Evolutionary conservation across 2,888 invertebrate species (phyloP), one percentile per base, ranked within the genome.

Genomic region (Saturnia japonica): DNA sequence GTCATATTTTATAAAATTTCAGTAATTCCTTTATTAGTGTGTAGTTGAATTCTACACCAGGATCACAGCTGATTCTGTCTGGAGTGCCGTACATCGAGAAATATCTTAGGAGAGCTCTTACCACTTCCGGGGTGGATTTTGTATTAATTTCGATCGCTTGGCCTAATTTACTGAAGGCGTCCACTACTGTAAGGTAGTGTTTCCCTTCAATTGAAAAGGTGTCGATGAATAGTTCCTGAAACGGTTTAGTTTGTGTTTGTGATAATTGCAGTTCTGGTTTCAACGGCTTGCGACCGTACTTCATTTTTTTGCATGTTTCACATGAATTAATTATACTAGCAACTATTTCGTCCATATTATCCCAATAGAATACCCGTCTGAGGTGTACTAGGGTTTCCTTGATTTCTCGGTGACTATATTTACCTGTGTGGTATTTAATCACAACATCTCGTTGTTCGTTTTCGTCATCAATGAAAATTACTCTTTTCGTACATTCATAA

Each of bases 21-120:
- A 64, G 9, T 34, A 64, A n/a, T 7, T 64, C 64, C n/a, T 64
- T 64, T 34, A 64, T 34, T 34, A 64, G 64, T 64, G 12, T 2
- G 14, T 40, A 34, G 11, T 64, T 64, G 19, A 64, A 42, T 75
- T 75, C 1, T 77, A 22, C 11, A 7, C 54, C 54, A 9, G 54
- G 54, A 54, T 54, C 54, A 22, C 22, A 54, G 12, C 54, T 81
- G 11, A 79, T 54, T 11, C 71, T 67, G 34, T 78, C 77, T 3
- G 79, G n/a, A n/a, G 68, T 73, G 0, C 86, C 73, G 68, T 86
- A 88, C 34, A 68, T 88, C 85, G 0, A 86, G 77, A 72, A 87
- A 85, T 34, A 87, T 72, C 14, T 86, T 72, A 25, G 75, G 66
- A 11, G 71, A 70, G 42, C 81, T 84, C 74, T 82, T 77, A 68